Conservation (phyloP, 1,140 invertebrate species). For the Cotesia typhae region DNA sequence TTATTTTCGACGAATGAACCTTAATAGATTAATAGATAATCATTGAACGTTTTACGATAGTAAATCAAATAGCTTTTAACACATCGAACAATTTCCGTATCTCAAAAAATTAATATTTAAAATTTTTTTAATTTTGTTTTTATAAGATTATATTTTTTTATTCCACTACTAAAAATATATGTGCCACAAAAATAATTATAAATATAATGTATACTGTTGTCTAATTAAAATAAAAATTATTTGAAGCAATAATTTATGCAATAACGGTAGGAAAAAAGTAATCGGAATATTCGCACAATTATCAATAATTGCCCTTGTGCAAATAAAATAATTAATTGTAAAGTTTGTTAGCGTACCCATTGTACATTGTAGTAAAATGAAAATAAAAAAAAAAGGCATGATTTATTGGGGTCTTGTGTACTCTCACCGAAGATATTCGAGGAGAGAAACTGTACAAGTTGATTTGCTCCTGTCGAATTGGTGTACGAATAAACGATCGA, state of each 20-base stretch:
- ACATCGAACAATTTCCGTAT: too few species aligned
- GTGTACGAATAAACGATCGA: neutral
- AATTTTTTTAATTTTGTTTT: too few species aligned
- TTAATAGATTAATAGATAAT: too few species aligned
- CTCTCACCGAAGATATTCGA: conserved; percentile 61
- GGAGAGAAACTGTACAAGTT: conserved; percentile 52
- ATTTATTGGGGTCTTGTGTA: conserved; percentile 37
- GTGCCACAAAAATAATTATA: too few species aligned
- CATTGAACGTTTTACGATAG: too few species aligned
- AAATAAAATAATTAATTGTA: neutral
- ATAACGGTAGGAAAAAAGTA: conserved; percentile 20
- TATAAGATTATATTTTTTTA: too few species aligned
- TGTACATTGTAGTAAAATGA: conserved; percentile 6
- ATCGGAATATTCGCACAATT: neutral
- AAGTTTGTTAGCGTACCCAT: neutral
- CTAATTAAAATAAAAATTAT: neutral
- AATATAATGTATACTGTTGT: too few species aligned
- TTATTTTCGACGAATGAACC: too few species aligned
- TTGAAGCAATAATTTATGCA: conserved; percentile 6
- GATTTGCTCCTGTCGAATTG: neutral
- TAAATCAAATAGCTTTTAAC: too few species aligned
- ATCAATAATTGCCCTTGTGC: neutral
- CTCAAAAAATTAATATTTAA: too few species aligned
- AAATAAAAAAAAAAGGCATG: conserved; percentile 29
- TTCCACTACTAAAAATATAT: too few species aligned